Evolutionary conservation across 92 coral and sea anemone species (phyloP).

Genomic region (Paragorgia papillata): DNA sequence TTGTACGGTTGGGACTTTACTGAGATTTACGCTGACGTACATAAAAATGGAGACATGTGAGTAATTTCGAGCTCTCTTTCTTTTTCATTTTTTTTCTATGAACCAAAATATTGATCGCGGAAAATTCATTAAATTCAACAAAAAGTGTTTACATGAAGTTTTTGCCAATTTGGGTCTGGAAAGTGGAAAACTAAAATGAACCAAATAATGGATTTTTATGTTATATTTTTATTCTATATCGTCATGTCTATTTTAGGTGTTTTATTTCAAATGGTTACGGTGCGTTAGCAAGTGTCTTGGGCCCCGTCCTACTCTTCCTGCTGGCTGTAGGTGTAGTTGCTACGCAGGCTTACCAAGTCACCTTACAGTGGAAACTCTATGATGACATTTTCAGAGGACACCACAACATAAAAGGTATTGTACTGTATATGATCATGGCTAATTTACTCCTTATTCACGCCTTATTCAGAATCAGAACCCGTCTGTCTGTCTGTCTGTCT

Average conservation of each 20-base stretch:
- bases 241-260: too few species aligned
- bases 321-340: slow-evolving; percentile 91
- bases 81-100: not conserved
- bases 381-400: slow-evolving; percentile 97
- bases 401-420: slow-evolving; percentile 83
- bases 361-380: slow-evolving; percentile 92
- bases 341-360: slow-evolving; percentile 95
- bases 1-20: slow-evolving; percentile 79
- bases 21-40: slow-evolving; percentile 94
- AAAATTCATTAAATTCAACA: too few species aligned
- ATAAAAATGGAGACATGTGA: slow-evolving; percentile 93
- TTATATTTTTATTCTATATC: too few species aligned
- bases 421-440: too few species aligned
- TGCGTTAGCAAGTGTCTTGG: slow-evolving; percentile 77
- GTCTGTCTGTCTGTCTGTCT: too few species aligned
- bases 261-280: slow-evolving; percentile 88
- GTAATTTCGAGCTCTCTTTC: too few species aligned
- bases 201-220: too few species aligned
- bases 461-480: too few species aligned
- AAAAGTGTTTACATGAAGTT: too few species aligned
- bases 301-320: slow-evolving; percentile 83
- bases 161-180: too few species aligned
- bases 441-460: too few species aligned
- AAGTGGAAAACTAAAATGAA: not conserved
- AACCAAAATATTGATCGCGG: too few species aligned